phyloP scores from a whole-genome alignment of 53 echinoderm and acorn worm genomes.

The Stichopus horrens region DNA sequence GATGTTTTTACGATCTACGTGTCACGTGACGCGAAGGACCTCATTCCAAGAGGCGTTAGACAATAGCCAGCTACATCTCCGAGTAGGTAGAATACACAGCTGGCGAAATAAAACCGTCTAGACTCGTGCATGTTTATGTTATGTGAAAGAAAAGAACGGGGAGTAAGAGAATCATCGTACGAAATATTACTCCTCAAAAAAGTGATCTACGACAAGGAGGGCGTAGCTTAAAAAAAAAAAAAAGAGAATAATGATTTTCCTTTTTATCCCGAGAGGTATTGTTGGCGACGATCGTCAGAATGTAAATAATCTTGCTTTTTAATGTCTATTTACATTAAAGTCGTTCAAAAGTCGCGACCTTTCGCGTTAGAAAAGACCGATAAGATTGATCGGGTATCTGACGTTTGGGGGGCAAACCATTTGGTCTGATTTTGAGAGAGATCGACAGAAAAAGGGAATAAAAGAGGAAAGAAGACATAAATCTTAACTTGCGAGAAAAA shows the following conservation, averaged over 20 bases:
- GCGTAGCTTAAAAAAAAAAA: not conserved
- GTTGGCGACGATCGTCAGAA: not conserved
- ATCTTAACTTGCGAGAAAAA: no score
- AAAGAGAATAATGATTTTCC: no score
- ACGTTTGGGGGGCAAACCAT: not conserved
- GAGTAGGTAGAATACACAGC: conserved; percentile 14
- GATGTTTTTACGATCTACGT: not conserved
- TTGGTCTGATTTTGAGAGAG: not conserved
- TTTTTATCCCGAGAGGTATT: no score
- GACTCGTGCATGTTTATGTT: not conserved
- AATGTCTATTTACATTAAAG: not conserved
- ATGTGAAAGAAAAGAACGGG: not conserved
- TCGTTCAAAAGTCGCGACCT: not conserved
- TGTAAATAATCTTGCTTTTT: not conserved
- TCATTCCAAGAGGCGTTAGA: not conserved
- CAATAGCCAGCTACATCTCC: conserved; percentile 1
- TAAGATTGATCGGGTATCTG: not conserved
- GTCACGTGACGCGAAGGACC: not conserved
- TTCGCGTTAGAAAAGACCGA: not conserved
- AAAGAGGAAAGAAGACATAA: no score
- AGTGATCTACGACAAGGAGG: not conserved
- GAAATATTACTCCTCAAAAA: not conserved
- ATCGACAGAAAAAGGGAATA: no score
- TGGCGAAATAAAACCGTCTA: not conserved
- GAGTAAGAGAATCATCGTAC: not conserved